Evolutionary conservation across 2,113 vertebrate genomes (phyloP).

Genomic region (Mionectes macconnelli): DNA sequence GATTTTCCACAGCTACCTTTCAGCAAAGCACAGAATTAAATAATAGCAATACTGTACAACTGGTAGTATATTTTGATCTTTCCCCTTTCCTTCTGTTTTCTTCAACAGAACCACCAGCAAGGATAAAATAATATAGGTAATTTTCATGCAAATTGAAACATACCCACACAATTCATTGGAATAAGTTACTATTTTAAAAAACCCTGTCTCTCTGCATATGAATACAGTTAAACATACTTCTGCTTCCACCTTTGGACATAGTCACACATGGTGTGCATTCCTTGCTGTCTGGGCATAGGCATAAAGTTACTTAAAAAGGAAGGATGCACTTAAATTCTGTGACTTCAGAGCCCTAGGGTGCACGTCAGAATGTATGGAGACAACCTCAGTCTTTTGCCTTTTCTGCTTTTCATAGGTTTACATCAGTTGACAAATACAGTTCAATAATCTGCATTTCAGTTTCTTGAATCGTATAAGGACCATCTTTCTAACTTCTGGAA

Average conservation of each 20-base stretch:
- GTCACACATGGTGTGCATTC: neutral
- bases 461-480: neutral
- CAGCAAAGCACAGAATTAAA: neutral
- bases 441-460: conserved; percentile 1
- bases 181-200: neutral
- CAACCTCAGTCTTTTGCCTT: conserved; percentile 10
- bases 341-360: neutral
- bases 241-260: neutral
- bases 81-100: neutral
- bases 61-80: neutral
- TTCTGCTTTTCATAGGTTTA: conserved; percentile 39
- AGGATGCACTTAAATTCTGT: conserved; percentile 21
- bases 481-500: conserved; percentile 4
- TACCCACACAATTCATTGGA: neutral
- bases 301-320: conserved; percentile 34
- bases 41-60: neutral
- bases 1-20: neutral
- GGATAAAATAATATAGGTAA: neutral
- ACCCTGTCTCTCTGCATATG: neutral
- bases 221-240: neutral
- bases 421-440: conserved; percentile 28
- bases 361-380: neutral
- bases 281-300: neutral
- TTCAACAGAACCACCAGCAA: neutral
- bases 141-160: neutral